These are phyloP conservation scores for Eupithecia pulchellata DNA, from an alignment of 2,888 invertebrate genomes.

Conservation along the genomic window DNA sequence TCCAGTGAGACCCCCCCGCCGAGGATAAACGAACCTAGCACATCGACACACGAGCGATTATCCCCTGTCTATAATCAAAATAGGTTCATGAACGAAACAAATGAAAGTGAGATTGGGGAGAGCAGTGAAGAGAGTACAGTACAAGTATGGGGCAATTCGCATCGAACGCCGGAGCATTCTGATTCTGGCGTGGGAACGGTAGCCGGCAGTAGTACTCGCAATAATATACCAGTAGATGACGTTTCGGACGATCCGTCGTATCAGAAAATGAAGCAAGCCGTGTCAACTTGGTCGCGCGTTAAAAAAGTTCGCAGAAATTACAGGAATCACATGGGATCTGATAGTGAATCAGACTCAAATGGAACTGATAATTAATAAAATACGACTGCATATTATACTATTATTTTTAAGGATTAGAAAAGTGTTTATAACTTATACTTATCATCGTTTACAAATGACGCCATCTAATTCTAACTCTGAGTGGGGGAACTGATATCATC, in stretches of 20 bases:
- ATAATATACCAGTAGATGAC: constrained; percentile 62
- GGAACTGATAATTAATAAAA: constrained; percentile 57
- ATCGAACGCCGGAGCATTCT: constrained; percentile 58
- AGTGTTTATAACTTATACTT: constrained; percentile 1
- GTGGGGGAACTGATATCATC: too few species aligned
- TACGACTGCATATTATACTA: constrained; percentile 51
- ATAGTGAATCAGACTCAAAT: constrained; percentile 81
- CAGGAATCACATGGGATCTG: constrained; percentile 87
- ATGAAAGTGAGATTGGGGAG: constrained; percentile 78
- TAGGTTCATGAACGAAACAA: constrained; percentile 80
- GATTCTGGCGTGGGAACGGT: constrained; percentile 76
- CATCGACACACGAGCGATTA: constrained; percentile 57
- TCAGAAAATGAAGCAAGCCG: constrained; percentile 68
- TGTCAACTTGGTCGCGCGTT: constrained; percentile 62
- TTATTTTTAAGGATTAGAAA: constrained; percentile 44
- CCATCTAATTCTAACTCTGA: too few species aligned
- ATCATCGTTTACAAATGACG: neutral
- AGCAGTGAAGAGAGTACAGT: constrained; percentile 57
- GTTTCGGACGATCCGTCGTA: constrained; percentile 80
- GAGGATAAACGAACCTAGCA: constrained; percentile 59
- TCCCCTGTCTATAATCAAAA: constrained; percentile 68
- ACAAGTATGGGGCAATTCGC: constrained; percentile 19
- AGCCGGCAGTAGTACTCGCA: constrained; percentile 68
- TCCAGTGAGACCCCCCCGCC: constrained; percentile 77
- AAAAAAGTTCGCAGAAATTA: constrained; percentile 87